These are phyloP conservation scores for Puntigrus tetrazona DNA, from an alignment of 2,113 vertebrate genomes.

Conservation along the genomic window DNA sequence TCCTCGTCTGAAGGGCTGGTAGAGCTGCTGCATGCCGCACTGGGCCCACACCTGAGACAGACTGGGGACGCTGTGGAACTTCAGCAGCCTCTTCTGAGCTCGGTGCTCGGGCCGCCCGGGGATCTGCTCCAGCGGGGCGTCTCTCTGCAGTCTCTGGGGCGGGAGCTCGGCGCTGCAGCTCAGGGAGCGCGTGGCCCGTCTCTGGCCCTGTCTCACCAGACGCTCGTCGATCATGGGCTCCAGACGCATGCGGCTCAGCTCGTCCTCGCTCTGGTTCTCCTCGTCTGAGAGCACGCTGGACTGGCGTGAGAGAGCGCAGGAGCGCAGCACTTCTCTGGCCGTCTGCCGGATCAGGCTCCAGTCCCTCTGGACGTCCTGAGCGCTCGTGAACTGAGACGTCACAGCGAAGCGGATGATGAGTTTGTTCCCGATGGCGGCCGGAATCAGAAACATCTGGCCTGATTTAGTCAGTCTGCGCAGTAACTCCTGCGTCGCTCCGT, in stretches of 20 bases:
- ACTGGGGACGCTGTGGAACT: constrained; percentile 90
- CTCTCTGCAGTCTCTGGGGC: neutral
- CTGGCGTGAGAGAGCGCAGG: constrained; percentile 61
- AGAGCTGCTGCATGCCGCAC: constrained; percentile 83
- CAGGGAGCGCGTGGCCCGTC: constrained; percentile 82
- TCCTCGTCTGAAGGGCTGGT: constrained; percentile 80
- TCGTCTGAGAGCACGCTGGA: neutral
- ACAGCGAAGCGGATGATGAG: constrained; percentile 92
- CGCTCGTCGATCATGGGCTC: constrained; percentile 80
- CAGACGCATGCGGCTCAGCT: constrained; percentile 56
- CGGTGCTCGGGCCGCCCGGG: constrained; percentile 72
- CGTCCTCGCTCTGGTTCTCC: constrained; percentile 17
- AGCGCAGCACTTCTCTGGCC: constrained; percentile 76
- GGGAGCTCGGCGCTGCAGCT: constrained; percentile 86
- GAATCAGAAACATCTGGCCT: constrained; percentile 90
- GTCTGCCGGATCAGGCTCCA: constrained; percentile 85
- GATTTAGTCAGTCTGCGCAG: constrained; percentile 82
- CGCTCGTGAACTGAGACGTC: constrained; percentile 91
- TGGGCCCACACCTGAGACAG: constrained; percentile 85
- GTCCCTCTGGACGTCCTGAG: constrained; percentile 86
- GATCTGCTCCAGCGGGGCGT: constrained; percentile 66
- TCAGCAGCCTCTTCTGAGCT: constrained; percentile 85
- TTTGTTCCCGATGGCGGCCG: constrained; percentile 83
- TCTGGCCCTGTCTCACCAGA: constrained; percentile 71
- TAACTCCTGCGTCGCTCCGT: constrained; percentile 87